These are phyloP conservation scores for Leucophenga montana DNA, from an alignment of 2,888 invertebrate genomes.

Conservation along the genomic window DNA sequence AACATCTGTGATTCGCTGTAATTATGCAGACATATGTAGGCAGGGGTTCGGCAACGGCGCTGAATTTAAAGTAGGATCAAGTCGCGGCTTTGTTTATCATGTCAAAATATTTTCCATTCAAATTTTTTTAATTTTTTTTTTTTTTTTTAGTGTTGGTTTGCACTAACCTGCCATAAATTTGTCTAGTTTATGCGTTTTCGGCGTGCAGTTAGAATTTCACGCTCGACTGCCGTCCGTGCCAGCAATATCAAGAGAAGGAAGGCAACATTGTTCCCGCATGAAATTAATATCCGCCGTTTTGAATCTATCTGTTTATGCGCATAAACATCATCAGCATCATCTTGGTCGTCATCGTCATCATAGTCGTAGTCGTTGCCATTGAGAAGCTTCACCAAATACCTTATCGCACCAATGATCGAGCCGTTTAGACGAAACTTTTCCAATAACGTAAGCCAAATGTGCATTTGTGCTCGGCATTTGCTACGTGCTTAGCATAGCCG, in stretches of 20 bases:
- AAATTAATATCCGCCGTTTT: slow-evolving; percentile 3
- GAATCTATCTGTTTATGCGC: slow-evolving; percentile 9
- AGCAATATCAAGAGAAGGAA: slow-evolving; percentile 36
- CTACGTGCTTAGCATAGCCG: slow-evolving; percentile 60
- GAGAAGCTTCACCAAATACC: slow-evolving; percentile 40
- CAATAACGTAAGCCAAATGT: slow-evolving; percentile 67
- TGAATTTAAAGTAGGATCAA: slow-evolving; percentile 67
- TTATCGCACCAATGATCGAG: slow-evolving; percentile 61
- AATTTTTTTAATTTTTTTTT: background rate
- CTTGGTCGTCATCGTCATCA: too few relatives aligned
- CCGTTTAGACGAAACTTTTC: slow-evolving; percentile 60
- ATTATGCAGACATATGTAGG: slow-evolving; percentile 59
- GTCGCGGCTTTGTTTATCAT: slow-evolving; percentile 55
- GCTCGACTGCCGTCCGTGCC: slow-evolving; percentile 38
- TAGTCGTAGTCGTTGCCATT: slow-evolving; percentile 35
- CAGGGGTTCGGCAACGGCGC: slow-evolving; percentile 30
- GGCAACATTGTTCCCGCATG: slow-evolving; percentile 20
- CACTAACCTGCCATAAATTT: slow-evolving; percentile 53
- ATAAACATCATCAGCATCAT: slow-evolving; percentile 38
- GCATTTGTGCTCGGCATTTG: slow-evolving; percentile 51
- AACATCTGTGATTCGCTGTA: slow-evolving; percentile 64
- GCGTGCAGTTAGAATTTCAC: slow-evolving; percentile 43
- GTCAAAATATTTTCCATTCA: slow-evolving; percentile 59
- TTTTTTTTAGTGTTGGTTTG: slow-evolving; percentile 31
- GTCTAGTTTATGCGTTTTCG: slow-evolving; percentile 44